Evolutionary conservation across 2,797 vertebrate species (phyloP).

Genomic region (Pseudochirops cupreus): DNA sequence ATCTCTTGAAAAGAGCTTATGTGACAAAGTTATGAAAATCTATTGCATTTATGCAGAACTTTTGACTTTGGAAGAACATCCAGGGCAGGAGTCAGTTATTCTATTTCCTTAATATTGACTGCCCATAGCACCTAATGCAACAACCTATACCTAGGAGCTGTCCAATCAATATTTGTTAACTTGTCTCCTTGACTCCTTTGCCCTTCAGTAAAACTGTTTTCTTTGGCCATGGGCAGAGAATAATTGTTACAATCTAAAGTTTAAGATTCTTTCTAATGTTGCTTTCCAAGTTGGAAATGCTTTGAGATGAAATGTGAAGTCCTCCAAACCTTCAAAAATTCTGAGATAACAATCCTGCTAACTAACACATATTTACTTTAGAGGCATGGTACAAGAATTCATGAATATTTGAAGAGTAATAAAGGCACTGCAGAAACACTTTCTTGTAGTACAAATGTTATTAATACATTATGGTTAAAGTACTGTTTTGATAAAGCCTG

Average conservation of each 20-base stretch:
- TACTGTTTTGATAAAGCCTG: not conserved
- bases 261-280: not conserved
- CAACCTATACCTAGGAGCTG: not conserved
- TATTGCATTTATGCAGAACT: not conserved
- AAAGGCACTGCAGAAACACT: not conserved
- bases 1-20: not conserved
- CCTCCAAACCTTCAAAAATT: not conserved
- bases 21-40: not conserved
- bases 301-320: not conserved
- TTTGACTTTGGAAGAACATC: not conserved
- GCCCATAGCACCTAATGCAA: not conserved
- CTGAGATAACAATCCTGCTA: not conserved
- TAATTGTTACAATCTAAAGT: not conserved
- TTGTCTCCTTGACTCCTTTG: not conserved
- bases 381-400: not conserved
- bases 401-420: not conserved
- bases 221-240: not conserved
- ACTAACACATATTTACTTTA: not conserved
- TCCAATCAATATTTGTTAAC: not conserved
- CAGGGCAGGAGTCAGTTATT: not conserved
- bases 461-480: not conserved
- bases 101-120: not conserved
- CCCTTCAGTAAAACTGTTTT: not conserved
- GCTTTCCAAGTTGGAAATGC: not conserved
- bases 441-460: not conserved